These are phyloP conservation scores for Gallinago undulata DNA, from an alignment of 2,113 vertebrate species.

Conservation along the genomic window DNA sequence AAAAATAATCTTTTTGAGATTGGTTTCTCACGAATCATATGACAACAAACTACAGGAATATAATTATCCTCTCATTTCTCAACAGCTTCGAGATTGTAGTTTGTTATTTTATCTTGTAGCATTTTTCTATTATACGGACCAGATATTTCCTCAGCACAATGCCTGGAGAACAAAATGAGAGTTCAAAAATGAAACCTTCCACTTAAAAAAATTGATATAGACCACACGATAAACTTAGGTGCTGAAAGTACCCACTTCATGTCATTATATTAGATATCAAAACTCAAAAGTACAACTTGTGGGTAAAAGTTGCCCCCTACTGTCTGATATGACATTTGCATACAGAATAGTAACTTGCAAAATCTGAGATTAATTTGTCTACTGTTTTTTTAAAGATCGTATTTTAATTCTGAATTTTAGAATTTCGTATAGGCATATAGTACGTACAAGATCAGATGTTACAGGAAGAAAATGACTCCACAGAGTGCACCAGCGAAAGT, in stretches of 20 bases:
- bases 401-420: background rate
- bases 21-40: background rate
- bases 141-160: background rate
- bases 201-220: background rate
- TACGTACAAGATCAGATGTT: background rate
- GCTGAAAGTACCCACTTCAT: background rate
- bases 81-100: background rate
- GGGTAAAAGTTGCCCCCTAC: conserved; percentile 64
- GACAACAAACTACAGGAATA: background rate
- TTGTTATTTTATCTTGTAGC: background rate
- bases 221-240: background rate
- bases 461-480: background rate
- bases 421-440: background rate
- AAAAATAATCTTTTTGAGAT: background rate
- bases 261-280: background rate
- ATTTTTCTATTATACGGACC: background rate
- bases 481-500: background rate
- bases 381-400: background rate
- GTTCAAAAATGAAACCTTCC: background rate
- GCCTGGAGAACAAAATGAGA: background rate
- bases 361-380: background rate
- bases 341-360: background rate
- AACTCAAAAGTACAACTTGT: background rate
- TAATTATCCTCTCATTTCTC: background rate
- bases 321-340: conserved; percentile 14